phyloP scores from a whole-genome alignment of 2,113 vertebrate genomes.

The Tachycineta bicolor region DNA sequence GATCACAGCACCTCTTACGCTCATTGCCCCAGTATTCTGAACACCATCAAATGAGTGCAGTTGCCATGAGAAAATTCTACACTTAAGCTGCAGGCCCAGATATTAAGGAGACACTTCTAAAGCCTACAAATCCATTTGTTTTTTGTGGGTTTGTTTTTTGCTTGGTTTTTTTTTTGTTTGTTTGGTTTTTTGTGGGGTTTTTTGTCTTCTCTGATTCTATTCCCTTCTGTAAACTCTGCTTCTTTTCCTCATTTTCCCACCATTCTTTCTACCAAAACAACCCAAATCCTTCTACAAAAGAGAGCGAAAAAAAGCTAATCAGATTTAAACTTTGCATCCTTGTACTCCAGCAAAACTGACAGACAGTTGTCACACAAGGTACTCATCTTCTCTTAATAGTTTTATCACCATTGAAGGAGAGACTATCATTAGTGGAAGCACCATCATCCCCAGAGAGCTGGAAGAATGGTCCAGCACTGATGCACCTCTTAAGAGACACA shows the following conservation, averaged over 20 bases:
- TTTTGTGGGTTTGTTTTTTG: no score
- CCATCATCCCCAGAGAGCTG: not conserved
- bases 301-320: not conserved
- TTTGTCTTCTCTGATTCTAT: not conserved
- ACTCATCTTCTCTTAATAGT: not conserved
- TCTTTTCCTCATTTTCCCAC: not conserved
- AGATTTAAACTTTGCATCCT: not conserved
- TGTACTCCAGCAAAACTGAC: not conserved
- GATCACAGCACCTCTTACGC: not conserved
- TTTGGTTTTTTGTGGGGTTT: no score
- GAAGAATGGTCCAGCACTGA: not conserved
- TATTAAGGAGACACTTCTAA: not conserved
- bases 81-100: not conserved
- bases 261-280: not conserved
- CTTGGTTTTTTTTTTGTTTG: not conserved
- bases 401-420: not conserved
- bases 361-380: not conserved
- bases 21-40: not conserved
- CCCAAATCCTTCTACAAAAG: fast-evolving
- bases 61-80: not conserved
- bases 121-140: not conserved
- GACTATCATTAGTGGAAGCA: not conserved
- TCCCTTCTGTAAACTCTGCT: not conserved
- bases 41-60: not conserved
- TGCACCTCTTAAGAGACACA: not conserved